A percentile compares a stretch with the other conserved stretches of the same genome.
phyloP scores from a whole-genome alignment of 2,888 invertebrate species.

The Perdita meconis region DNA sequence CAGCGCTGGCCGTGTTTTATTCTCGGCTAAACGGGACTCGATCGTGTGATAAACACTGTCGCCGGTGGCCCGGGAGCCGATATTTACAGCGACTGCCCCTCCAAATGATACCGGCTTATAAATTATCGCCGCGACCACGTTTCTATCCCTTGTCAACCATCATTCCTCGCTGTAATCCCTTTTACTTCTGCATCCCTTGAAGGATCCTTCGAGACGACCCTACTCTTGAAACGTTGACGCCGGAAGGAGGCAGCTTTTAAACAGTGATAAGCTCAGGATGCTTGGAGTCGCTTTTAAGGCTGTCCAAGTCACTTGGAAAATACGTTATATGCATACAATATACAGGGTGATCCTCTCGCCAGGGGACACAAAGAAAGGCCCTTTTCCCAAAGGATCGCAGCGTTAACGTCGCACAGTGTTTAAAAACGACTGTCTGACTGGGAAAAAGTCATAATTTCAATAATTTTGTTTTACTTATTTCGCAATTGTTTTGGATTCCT shows the following conservation, averaged over 20 bases:
- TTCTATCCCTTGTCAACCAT: conserved; percentile 18
- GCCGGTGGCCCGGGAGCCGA: conserved; percentile 56
- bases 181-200: not conserved
- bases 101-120: conserved; percentile 65
- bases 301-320: too few species aligned
- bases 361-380: too few species aligned
- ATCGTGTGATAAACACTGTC: conserved; percentile 56
- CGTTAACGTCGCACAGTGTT: too few species aligned
- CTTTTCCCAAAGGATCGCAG: too few species aligned
- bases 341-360: too few species aligned
- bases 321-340: too few species aligned
- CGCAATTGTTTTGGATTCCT: too few species aligned
- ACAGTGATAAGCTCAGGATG: not conserved
- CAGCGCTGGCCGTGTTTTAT: conserved; percentile 42
- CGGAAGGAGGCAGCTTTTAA: not conserved
- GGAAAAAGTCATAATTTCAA: too few species aligned
- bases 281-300: not conserved
- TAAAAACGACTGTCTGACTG: too few species aligned
- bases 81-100: conserved; percentile 63
- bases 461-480: too few species aligned
- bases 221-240: not conserved
- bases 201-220: not conserved
- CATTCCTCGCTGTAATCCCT: not conserved
- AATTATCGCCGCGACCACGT: conserved; percentile 63
- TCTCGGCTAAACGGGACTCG: conserved; percentile 53